These are phyloP conservation scores for Gobio gobio DNA, from an alignment of 2,113 vertebrate species.

Conservation along the genomic window DNA sequence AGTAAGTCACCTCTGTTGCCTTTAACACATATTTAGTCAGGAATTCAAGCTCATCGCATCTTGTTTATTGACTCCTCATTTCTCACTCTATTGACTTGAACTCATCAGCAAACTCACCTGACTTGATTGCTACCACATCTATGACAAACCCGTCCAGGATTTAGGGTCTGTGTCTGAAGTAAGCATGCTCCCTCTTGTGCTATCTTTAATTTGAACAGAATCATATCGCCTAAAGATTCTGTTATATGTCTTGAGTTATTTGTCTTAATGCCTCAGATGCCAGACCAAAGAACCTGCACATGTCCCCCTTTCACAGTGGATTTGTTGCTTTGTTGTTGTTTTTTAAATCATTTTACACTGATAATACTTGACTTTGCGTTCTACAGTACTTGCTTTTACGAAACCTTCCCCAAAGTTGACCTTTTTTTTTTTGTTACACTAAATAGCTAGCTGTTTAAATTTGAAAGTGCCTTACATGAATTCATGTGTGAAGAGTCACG, in stretches of 20 bases:
- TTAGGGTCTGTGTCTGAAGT: neutral
- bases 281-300: conserved; percentile 49
- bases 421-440: neutral
- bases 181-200: neutral
- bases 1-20: neutral
- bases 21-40: neutral
- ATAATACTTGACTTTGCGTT: conserved; percentile 57
- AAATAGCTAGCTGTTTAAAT: conserved; percentile 29
- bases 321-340: neutral
- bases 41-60: neutral
- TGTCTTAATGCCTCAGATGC: conserved; percentile 33
- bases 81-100: neutral
- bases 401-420: conserved; percentile 22
- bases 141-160: neutral
- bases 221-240: neutral
- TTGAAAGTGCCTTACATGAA: conserved; percentile 26
- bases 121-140: neutral
- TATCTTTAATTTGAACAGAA: neutral
- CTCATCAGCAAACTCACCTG: neutral
- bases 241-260: conserved; percentile 1
- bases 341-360: conserved; percentile 50
- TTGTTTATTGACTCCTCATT: neutral
- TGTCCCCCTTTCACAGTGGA: neutral
- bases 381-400: conserved; percentile 23
- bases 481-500: neutral